Evolutionary conservation across 1,140 invertebrate species (phyloP).

Genomic region (Copidosoma floridanum): DNA sequence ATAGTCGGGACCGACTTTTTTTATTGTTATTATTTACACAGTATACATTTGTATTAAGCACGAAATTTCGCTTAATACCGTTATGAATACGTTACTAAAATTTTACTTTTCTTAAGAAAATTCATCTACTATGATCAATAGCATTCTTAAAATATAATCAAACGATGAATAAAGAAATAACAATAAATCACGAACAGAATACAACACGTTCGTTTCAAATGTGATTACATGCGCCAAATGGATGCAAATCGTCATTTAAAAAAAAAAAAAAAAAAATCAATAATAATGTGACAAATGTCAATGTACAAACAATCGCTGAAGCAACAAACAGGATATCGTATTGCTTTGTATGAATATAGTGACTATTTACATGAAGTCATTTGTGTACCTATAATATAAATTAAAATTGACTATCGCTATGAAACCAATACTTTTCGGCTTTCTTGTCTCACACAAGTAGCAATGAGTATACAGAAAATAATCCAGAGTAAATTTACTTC

Average conservation of each 20-base stretch:
- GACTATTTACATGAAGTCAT: constrained; percentile 22
- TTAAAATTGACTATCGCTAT: background rate
- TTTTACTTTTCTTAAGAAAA: constrained; percentile 17
- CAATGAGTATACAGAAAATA: constrained; percentile 1
- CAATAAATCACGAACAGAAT: constrained; percentile 18
- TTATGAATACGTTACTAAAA: constrained; percentile 16
- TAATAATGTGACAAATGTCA: too few species aligned
- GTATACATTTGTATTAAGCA: constrained; percentile 11
- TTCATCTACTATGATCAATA: constrained; percentile 6
- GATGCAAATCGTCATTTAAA: too few species aligned
- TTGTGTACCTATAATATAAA: constrained; percentile 7
- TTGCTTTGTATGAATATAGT: too few species aligned
- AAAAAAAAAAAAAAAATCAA: too few species aligned
- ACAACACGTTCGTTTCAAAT: background rate
- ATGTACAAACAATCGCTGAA: too few species aligned
- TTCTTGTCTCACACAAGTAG: background rate
- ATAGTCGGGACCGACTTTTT: constrained; percentile 20
- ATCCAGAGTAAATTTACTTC: too few species aligned
- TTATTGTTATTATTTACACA: constrained; percentile 28
- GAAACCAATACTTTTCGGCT: background rate
- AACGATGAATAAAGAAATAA: constrained; percentile 19
- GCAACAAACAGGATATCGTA: too few species aligned
- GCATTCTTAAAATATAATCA: constrained; percentile 10
- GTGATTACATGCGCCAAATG: too few species aligned
- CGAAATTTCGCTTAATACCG: constrained; percentile 16